Percentiles rank a stretch among this genome's conserved stretches.
phyloP scores from a whole-genome alignment of 2,888 invertebrate species.

The Epinotia nisella region DNA sequence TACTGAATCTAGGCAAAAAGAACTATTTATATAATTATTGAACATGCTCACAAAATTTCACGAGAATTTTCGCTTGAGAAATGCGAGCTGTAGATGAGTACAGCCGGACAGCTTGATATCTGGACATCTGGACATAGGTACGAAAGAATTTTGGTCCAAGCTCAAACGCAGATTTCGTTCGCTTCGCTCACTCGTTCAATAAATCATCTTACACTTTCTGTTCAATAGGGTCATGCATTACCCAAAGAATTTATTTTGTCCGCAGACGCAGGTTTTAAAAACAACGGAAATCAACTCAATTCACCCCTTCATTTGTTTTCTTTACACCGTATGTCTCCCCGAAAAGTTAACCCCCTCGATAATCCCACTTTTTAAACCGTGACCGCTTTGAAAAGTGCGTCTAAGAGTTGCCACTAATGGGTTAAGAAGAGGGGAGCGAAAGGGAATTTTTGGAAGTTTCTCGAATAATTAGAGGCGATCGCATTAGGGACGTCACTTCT shows the following conservation, averaged over 20 bases:
- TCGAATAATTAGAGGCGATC: slow-evolving; percentile 79
- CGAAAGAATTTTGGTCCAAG: too few relatives aligned
- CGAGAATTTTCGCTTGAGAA: too few relatives aligned
- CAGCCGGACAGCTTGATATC: too few relatives aligned
- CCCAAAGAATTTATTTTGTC: not conserved
- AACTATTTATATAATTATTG: too few relatives aligned
- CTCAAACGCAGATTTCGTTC: too few relatives aligned
- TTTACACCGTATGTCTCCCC: slow-evolving; percentile 14
- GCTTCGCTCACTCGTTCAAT: too few relatives aligned
- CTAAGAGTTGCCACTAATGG: slow-evolving; percentile 75
- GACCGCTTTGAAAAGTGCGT: slow-evolving; percentile 69
- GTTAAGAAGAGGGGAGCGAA: slow-evolving; percentile 67
- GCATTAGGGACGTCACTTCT: slow-evolving; percentile 80
- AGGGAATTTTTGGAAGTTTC: slow-evolving; percentile 77
- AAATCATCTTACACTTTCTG: too few relatives aligned
- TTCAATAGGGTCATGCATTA: too few relatives aligned
- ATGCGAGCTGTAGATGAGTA: too few relatives aligned
- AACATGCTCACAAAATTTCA: too few relatives aligned
- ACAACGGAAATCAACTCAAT: not conserved
- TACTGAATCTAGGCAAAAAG: too few relatives aligned
- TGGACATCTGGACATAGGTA: too few relatives aligned
- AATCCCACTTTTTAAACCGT: slow-evolving; percentile 40
- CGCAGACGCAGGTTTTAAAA: not conserved
- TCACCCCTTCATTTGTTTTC: slow-evolving; percentile 19
- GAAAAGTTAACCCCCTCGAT: slow-evolving; percentile 26